phyloP scores from a whole-genome alignment of 2,888 invertebrate genomes.

The Drosophila nr. perissopoda region DNA sequence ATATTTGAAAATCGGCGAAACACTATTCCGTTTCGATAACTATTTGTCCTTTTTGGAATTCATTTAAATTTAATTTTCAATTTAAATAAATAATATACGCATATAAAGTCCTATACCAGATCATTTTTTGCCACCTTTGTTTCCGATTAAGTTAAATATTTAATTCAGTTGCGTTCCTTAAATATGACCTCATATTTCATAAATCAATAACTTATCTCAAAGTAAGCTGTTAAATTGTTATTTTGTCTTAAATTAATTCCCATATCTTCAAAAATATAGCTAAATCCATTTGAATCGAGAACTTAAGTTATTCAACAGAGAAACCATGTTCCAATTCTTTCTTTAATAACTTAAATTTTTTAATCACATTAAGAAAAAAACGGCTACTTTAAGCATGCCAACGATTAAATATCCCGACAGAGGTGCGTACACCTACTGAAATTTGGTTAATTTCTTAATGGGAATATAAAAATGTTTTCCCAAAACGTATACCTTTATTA shows the following conservation, averaged over 20 bases:
- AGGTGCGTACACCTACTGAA: background rate
- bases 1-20: background rate
- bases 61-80: background rate
- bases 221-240: background rate
- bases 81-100: background rate
- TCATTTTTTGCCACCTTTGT: background rate
- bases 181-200: background rate
- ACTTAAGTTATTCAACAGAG: background rate
- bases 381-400: no score
- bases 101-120: background rate
- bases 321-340: background rate
- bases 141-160: background rate
- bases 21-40: background rate
- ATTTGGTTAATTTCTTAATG: background rate
- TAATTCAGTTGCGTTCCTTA: background rate
- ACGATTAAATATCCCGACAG: background rate
- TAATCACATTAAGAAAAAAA: background rate
- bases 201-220: background rate
- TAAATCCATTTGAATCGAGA: background rate
- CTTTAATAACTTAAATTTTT: no score
- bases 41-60: background rate
- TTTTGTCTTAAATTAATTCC: background rate
- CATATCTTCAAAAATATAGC: rapidly evolving
- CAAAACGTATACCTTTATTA: background rate
- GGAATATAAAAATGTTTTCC: background rate